Evolutionary conservation across 2,888 invertebrate genomes (phyloP).

Genomic region (Spicauda simplicius): DNA sequence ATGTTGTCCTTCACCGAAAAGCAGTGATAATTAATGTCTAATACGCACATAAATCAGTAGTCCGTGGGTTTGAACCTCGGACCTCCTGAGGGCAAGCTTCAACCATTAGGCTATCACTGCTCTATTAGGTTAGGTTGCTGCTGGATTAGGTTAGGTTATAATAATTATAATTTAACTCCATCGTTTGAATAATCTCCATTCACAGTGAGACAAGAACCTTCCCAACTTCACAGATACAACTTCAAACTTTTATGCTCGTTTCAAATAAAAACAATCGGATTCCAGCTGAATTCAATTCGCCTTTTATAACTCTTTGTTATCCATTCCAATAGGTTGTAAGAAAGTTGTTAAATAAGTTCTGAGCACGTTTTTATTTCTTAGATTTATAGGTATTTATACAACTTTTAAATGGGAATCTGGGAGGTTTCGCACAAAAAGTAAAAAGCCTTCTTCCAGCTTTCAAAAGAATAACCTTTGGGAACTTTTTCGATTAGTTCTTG

Average conservation of each 20-base stretch:
- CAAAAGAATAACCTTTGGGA: not conserved
- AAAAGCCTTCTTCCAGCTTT: not conserved
- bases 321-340: constrained; percentile 29
- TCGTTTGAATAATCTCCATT: not conserved
- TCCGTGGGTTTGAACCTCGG: no score
- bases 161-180: no score
- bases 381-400: constrained; percentile 24
- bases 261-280: constrained; percentile 41
- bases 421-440: not conserved
- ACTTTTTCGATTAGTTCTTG: not conserved
- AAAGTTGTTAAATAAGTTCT: constrained; percentile 33
- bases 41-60: no score
- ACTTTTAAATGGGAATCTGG: constrained; percentile 18
- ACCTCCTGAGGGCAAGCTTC: no score
- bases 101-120: no score
- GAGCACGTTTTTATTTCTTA: constrained; percentile 25
- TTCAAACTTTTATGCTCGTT: constrained; percentile 38
- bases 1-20: no score
- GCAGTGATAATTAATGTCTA: no score
- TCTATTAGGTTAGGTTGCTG: no score
- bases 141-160: no score
- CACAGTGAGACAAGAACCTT: not conserved
- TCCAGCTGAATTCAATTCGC: constrained; percentile 32
- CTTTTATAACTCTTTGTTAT: constrained; percentile 36
- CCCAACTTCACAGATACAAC: constrained; percentile 20